Evolutionary conservation across 2,797 vertebrate species (phyloP), one percentile per base, ranked within the genome.

Genomic region (Gymnoscopelus braueri): DNA sequence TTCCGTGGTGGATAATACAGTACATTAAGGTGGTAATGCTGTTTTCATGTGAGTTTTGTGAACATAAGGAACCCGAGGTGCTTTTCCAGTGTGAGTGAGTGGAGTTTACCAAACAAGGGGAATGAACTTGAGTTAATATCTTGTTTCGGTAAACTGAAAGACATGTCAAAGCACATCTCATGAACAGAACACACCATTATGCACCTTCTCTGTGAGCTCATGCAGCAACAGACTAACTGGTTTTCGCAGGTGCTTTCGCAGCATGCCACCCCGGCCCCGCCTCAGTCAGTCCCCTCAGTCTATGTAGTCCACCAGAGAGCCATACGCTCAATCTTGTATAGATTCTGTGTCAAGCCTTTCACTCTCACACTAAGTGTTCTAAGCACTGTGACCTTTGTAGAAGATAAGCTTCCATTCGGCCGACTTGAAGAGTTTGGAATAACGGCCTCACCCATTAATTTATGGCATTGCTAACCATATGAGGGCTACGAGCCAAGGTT

Each of bases 401-500:
- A 87, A 87, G 88, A 89, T 89, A 88, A 90, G 91, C 84, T 89
- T 88, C 79, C 83, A 19, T 84, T 79, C 61, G 66, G 75, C 80
- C 70, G 86, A 92, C 86, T 89, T 80, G 78, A 90, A 86, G 81
- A 90, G 78, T 92, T 91, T 81, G 83, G 80, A 90, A 90, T 88
- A 92, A 92, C 77, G 62, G 83, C 79, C 67, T 78, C 78, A 72
- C 60, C 87, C 89, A 87, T 89, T 93, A 92, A 92, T 92, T 91
- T 83, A 88, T 84, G 79, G 89, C 87, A 83, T 87, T 88, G 86
- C 89, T 91, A 93, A 92, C 86, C 91, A 91, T 90, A 92, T 87
- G 89, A 92, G 86, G 79, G 85, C 89, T 86, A 78, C 81, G 85
- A 89, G 88, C 88, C 86, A 90, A 91, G 90, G 91, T 92, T 93